Evolutionary conservation across 2,888 invertebrate species (phyloP).

Genomic region (Papilio elwesi): DNA sequence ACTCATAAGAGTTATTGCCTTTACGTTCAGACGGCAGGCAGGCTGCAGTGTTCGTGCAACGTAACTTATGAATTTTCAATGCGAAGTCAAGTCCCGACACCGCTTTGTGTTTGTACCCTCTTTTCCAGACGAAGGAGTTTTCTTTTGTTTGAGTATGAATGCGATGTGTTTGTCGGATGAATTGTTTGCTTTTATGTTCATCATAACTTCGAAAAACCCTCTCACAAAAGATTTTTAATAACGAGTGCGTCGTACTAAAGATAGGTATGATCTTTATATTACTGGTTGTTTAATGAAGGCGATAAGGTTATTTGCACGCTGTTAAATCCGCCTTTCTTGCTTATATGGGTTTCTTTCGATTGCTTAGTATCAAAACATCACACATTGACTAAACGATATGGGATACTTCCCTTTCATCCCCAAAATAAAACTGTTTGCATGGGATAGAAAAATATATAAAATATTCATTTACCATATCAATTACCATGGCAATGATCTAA

Average conservation of each 20-base stretch:
- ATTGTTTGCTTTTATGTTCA: conserved; percentile 38
- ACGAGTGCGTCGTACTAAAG: conserved; percentile 13
- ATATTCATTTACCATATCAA: no score
- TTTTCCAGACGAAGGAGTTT: conserved; percentile 41
- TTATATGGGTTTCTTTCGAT: no score
- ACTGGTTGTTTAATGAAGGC: not conserved
- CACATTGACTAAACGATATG: no score
- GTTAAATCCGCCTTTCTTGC: not conserved
- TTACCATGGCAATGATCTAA: no score
- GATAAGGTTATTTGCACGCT: not conserved
- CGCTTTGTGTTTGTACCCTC: conserved; percentile 41
- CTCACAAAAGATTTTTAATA: conserved; percentile 31
- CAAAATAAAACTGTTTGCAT: no score
- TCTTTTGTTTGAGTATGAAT: conserved; percentile 40
- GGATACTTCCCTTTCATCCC: no score
- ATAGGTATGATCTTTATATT: not conserved
- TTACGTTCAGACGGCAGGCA: conserved; percentile 13
- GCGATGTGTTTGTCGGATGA: conserved; percentile 38
- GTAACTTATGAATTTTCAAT: conserved; percentile 41
- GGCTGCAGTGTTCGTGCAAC: conserved; percentile 34
- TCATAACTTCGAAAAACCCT: conserved; percentile 34
- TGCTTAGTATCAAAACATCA: no score
- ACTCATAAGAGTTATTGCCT: conserved; percentile 32
- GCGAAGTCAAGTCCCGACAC: conserved; percentile 39
- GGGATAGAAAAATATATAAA: no score